Conservation (phyloP, 2,888 invertebrate species). For the Cataglyphis livida region DNA sequence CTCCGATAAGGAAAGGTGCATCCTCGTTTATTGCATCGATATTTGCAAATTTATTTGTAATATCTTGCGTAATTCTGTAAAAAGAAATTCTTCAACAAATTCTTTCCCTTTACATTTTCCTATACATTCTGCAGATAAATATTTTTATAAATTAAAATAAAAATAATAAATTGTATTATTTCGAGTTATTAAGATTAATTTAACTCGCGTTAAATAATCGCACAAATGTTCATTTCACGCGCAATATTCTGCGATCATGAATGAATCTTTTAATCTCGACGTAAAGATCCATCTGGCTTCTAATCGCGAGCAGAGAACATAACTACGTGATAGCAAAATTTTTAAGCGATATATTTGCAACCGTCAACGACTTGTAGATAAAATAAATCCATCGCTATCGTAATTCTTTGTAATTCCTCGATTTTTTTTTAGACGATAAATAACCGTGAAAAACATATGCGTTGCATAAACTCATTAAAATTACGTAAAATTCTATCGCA, state of each 20-base stretch:
- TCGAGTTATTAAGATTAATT: background rate
- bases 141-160: background rate
- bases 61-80: background rate
- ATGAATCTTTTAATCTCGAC: constrained; percentile 9
- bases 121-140: background rate
- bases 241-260: constrained; percentile 13
- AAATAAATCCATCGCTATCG: constrained; percentile 10
- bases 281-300: background rate
- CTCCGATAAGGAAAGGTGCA: background rate
- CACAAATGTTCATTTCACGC: constrained; percentile 10
- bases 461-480: constrained; percentile 15
- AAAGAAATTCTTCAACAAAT: background rate
- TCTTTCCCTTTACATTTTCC: background rate
- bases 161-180: constrained; percentile 10
- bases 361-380: background rate
- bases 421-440: constrained; percentile 12
- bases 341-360: constrained; percentile 34
- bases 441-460: background rate
- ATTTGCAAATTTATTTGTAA: background rate
- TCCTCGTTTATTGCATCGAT: background rate
- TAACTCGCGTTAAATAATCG: background rate
- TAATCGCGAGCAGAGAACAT: constrained; percentile 18
- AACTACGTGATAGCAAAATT: constrained; percentile 29
- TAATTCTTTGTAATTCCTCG: background rate
- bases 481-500: background rate